These are phyloP conservation scores for Stenichneumon culpator DNA, from an alignment of 2,888 invertebrate genomes.

Conservation along the genomic window DNA sequence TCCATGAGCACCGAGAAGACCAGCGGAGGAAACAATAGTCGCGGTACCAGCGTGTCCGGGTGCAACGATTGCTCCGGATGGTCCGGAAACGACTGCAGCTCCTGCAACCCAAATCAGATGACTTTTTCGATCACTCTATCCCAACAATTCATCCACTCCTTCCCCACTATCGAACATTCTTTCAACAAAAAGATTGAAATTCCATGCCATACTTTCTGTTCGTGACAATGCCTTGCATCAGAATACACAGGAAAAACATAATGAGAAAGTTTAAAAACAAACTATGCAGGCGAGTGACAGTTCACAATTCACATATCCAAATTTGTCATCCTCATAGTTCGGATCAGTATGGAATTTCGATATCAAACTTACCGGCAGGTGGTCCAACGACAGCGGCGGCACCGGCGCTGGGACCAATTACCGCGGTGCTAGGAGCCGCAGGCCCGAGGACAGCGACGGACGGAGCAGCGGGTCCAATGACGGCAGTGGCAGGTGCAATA, in stretches of 20 bases:
- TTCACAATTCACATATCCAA: not conserved
- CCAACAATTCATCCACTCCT: not conserved
- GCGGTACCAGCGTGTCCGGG: slow-evolving; percentile 65
- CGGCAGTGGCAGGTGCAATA: slow-evolving; percentile 67
- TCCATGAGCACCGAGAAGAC: slow-evolving; percentile 61
- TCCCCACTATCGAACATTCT: not conserved
- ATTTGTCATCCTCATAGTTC: not conserved
- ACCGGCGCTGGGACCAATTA: slow-evolving; percentile 71
- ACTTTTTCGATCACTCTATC: not conserved
- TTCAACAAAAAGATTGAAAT: not conserved
- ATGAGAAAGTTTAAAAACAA: not conserved
- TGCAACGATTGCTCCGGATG: slow-evolving; percentile 73
- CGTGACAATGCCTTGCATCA: not conserved
- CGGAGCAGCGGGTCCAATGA: slow-evolving; percentile 66
- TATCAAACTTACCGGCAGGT: slow-evolving; percentile 66
- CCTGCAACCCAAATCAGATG: slow-evolving; percentile 58
- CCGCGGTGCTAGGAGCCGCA: slow-evolving; percentile 59
- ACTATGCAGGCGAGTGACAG: not conserved
- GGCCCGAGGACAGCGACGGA: slow-evolving; percentile 68
- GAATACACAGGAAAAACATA: not conserved
- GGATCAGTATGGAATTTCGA: slow-evolving; percentile 13
- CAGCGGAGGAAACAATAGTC: slow-evolving; percentile 49
- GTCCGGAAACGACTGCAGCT: slow-evolving; percentile 74
- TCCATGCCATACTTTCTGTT: not conserved
- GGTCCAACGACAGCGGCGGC: slow-evolving; percentile 72